Conservation (phyloP, 2,888 invertebrate genomes). For the Sipha maydis region DNA sequence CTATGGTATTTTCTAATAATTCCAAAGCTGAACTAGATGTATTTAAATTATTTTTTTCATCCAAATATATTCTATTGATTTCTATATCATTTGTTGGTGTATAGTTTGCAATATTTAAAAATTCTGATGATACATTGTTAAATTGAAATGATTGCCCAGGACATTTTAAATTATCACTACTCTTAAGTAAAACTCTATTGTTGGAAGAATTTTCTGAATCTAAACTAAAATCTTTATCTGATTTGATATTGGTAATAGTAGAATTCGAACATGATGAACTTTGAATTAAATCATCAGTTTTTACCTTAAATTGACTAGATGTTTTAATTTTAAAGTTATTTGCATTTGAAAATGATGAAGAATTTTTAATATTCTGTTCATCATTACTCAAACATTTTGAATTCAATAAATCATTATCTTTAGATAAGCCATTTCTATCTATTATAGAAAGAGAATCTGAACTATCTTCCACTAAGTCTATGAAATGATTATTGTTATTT, state of each 20-base stretch:
- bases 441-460: neutral
- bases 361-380: neutral
- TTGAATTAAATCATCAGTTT: too few relatives aligned
- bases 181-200: neutral
- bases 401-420: neutral
- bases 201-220: neutral
- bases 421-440: neutral
- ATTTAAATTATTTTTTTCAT: neutral
- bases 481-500: neutral
- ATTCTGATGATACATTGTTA: neutral
- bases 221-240: neutral
- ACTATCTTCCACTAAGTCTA: conserved; percentile 24
- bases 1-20: neutral
- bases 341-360: neutral
- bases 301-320: neutral
- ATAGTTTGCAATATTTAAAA: neutral
- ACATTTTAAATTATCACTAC: neutral
- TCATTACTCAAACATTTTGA: conserved; percentile 1
- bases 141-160: neutral
- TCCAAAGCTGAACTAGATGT: neutral
- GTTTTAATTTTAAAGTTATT: neutral
- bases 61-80: neutral
- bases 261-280: too few relatives aligned
- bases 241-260: neutral
- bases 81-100: neutral